phyloP scores from a whole-genome alignment of 2,888 invertebrate species.

The Ophioninae sp. region DNA sequence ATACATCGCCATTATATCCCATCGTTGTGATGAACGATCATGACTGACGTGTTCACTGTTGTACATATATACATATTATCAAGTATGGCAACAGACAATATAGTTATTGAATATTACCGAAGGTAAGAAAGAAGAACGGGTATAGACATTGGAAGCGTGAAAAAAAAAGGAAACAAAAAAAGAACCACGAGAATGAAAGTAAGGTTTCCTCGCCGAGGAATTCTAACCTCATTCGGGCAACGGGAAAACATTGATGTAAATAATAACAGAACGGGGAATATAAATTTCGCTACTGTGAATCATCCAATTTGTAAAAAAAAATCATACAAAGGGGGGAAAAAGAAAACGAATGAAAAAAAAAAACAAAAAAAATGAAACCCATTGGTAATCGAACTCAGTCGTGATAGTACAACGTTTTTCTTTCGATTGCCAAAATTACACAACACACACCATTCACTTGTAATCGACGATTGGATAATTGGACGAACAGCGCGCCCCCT shows the following conservation, averaged over 20 bases:
- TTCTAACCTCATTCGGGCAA: slow-evolving; percentile 1
- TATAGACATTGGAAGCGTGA: background rate
- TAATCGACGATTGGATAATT: slow-evolving; percentile 76
- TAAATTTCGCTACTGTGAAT: slow-evolving; percentile 64
- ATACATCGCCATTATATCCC: slow-evolving; percentile 69
- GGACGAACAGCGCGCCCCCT: slow-evolving; percentile 69
- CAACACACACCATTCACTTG: slow-evolving; percentile 68
- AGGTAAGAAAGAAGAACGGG: slow-evolving; percentile 2
- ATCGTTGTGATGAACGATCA: slow-evolving; percentile 69
- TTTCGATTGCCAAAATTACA: slow-evolving; percentile 34
- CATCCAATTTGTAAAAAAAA: slow-evolving; percentile 64
- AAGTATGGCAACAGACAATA: slow-evolving; percentile 69
- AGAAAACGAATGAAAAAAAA: slow-evolving; percentile 45
- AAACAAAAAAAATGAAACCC: slow-evolving; percentile 43
- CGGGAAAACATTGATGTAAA: slow-evolving; percentile 55
- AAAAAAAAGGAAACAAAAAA: background rate
- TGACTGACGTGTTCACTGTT: slow-evolving; percentile 77
- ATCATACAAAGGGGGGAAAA: slow-evolving; percentile 12
- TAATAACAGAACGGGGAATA: slow-evolving; percentile 62
- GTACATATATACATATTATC: slow-evolving; percentile 65
- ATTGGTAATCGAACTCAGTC: slow-evolving; percentile 53
- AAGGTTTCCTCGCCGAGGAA: slow-evolving; percentile 31
- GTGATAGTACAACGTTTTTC: slow-evolving; percentile 54
- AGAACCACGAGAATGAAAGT: background rate
- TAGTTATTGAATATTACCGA: slow-evolving; percentile 65